These are phyloP conservation scores for Pipistrellus pipistrellus DNA, from an alignment of 2,797 vertebrate species.

Conservation along the genomic window DNA sequence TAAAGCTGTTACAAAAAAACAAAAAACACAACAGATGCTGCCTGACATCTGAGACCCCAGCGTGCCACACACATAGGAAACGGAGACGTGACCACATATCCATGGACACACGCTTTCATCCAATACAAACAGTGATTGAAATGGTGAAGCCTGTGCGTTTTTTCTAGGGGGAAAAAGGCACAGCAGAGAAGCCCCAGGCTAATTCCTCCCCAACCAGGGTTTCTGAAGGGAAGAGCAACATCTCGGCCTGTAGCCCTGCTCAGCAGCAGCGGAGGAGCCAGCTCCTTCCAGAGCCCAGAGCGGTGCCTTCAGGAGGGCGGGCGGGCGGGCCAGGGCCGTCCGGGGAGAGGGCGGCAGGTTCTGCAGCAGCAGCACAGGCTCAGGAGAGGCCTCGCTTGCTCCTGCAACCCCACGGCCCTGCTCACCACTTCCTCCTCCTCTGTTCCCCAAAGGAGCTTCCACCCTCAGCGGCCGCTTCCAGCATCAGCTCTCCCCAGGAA, in stretches of 20 bases:
- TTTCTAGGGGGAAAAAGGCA: not conserved
- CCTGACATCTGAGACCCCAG: not conserved
- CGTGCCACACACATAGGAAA: fast-evolving
- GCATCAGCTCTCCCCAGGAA: not conserved
- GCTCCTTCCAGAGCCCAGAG: not conserved
- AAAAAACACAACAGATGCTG: not conserved
- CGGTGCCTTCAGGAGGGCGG: not conserved
- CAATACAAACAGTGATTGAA: not conserved
- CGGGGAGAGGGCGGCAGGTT: not conserved
- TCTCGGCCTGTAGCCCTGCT: not conserved
- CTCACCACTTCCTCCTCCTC: not conserved
- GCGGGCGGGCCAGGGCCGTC: no score
- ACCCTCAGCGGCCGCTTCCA: not conserved
- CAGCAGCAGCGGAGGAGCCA: not conserved
- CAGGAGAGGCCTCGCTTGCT: not conserved
- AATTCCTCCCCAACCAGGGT: not conserved
- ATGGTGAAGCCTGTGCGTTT: not conserved
- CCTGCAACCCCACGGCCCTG: not conserved
- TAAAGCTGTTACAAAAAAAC: not conserved
- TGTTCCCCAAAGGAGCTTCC: conserved; percentile 12
- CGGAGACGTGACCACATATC: not conserved
- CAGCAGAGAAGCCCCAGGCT: not conserved
- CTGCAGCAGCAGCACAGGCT: not conserved
- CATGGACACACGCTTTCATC: not conserved
- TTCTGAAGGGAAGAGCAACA: not conserved